phyloP scores from a whole-genome alignment of 1,140 invertebrate genomes.

The Euura saliciscinereae region DNA sequence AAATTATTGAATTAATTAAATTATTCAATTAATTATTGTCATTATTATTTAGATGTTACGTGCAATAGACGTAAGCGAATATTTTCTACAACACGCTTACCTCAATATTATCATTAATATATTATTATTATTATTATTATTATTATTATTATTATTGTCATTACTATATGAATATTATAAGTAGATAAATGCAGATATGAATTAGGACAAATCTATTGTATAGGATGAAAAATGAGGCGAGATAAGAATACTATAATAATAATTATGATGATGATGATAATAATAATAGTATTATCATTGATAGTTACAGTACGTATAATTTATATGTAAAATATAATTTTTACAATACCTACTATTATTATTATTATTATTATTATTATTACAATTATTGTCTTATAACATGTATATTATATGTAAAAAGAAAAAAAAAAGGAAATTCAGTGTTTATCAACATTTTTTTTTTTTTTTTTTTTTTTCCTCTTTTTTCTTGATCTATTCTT shows the following conservation, averaged over 20 bases:
- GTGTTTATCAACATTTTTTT: too few relatives aligned
- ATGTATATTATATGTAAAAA: too few relatives aligned
- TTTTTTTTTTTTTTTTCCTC: not conserved
- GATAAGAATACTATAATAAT: not conserved
- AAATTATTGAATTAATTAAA: not conserved
- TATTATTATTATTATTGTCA: not conserved
- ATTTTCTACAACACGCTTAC: conserved; percentile 17
- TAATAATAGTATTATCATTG: too few relatives aligned
- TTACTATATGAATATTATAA: too few relatives aligned
- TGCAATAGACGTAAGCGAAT: conserved; percentile 39
- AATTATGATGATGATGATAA: conserved; percentile 9
- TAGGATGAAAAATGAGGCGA: too few relatives aligned
- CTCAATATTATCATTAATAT: not conserved
- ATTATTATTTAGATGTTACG: conserved; percentile 17
- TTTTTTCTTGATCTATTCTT: not conserved
- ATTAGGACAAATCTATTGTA: too few relatives aligned
- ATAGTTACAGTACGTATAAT: too few relatives aligned
- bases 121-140: conserved; percentile 8
- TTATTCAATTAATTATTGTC: too few relatives aligned
- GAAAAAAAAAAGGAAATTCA: too few relatives aligned
- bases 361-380: too few relatives aligned
- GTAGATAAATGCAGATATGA: too few relatives aligned
- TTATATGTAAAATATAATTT: not conserved
- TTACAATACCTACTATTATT: not conserved
- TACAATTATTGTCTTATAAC: too few relatives aligned